Conservation (phyloP, 2,888 invertebrate species). For the Rosalia funebris region DNA sequence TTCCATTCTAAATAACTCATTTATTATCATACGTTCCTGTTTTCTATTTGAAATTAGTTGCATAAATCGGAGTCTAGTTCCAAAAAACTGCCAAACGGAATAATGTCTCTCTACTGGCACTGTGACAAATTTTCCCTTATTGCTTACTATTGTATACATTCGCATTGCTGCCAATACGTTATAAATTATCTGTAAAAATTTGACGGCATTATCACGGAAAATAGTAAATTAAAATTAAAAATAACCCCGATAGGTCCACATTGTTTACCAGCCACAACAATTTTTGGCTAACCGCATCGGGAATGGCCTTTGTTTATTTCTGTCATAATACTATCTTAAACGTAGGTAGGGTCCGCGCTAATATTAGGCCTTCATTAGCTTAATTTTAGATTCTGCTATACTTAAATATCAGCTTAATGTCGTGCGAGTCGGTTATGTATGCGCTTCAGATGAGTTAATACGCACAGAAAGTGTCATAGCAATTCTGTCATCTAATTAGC, state of each 20-base stretch:
- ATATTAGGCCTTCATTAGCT: slow-evolving; percentile 7
- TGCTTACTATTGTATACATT: slow-evolving; percentile 7
- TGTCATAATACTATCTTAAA: slow-evolving; percentile 10
- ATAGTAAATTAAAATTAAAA: slow-evolving; percentile 15
- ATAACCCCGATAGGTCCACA: slow-evolving; percentile 13
- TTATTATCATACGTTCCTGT: too few species aligned
- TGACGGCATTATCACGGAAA: slow-evolving; percentile 1
- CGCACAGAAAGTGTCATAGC: too few species aligned
- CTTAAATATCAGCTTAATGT: not conserved
- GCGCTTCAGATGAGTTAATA: too few species aligned
- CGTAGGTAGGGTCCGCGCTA: slow-evolving; percentile 10
- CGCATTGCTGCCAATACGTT: slow-evolving; percentile 12
- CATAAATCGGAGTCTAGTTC: too few species aligned
- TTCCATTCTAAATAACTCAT: too few species aligned
- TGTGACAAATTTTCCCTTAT: slow-evolving; percentile 1
- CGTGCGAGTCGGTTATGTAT: not conserved
- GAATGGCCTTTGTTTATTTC: slow-evolving; percentile 16
- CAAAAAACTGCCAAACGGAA: slow-evolving; percentile 12
- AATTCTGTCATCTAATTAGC: too few species aligned
- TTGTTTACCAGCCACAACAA: slow-evolving; percentile 13
- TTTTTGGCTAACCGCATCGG: slow-evolving; percentile 14
- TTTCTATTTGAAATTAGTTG: too few species aligned
- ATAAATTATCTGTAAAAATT: slow-evolving; percentile 22
- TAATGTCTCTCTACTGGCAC: slow-evolving; percentile 6
- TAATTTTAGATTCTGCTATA: not conserved